These are phyloP conservation scores for Drosophila silvestris DNA, from an alignment of 2,888 invertebrate genomes.

Conservation along the genomic window DNA sequence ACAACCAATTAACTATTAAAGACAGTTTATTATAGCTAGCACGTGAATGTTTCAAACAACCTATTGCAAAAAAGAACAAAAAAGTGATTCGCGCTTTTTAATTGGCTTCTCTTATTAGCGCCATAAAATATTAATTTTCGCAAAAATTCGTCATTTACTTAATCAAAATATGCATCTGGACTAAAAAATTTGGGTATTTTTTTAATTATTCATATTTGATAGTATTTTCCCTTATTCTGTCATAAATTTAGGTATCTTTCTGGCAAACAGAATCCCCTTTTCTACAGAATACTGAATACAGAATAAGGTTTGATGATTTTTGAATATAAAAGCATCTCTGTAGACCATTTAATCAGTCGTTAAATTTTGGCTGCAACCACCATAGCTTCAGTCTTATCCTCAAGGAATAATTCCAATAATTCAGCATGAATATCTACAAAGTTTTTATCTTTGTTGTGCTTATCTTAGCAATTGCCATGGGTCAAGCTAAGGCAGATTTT, in stretches of 20 bases:
- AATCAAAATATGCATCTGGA: neutral
- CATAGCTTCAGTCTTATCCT: neutral
- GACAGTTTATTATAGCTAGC: neutral
- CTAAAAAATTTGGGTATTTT: neutral
- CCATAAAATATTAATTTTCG: neutral
- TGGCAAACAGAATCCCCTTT: neutral
- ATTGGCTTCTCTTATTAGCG: neutral
- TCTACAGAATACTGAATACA: neutral
- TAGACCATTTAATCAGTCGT: constrained; percentile 6
- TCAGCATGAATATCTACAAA: neutral
- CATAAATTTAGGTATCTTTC: neutral
- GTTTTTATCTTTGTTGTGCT: neutral
- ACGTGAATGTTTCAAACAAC: neutral
- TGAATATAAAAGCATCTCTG: constrained; percentile 26
- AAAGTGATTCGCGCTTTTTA: neutral
- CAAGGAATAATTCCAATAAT: neutral
- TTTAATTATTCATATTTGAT: constrained; percentile 9
- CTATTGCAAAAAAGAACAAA: neutral
- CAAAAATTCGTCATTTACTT: neutral
- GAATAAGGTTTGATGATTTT: neutral
- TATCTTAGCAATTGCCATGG: neutral
- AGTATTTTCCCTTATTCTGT: neutral
- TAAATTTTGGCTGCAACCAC: neutral
- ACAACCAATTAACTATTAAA: neutral
- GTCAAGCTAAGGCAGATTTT: neutral